Conservation (phyloP, 2,797 vertebrate species). For the Molossus alvarezi region DNA sequence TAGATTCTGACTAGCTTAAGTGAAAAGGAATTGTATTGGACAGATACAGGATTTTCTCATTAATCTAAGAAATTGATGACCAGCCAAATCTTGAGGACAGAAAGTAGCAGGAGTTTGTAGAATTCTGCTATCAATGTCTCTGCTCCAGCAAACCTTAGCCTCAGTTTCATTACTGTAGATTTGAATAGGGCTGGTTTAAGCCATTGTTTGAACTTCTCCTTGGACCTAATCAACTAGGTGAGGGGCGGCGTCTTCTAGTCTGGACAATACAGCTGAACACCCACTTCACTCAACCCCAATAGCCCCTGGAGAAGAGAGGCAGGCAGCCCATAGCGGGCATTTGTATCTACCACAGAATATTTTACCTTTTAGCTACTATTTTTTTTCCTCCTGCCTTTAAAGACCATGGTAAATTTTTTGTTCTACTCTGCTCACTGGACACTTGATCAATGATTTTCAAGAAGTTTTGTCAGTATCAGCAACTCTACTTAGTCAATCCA, state of each 20-base stretch:
- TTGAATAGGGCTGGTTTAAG: background rate
- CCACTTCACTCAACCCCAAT: background rate
- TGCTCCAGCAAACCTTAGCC: constrained; percentile 5
- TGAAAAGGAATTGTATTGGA: constrained; percentile 23
- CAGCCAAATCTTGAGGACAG: background rate
- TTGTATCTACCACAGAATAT: background rate
- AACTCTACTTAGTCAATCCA: constrained; percentile 25
- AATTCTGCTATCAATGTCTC: background rate
- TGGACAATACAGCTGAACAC: background rate
- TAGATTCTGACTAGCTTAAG: constrained; percentile 19
- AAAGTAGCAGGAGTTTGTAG: background rate
- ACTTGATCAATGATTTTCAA: constrained; percentile 35
- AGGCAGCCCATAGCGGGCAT: background rate
- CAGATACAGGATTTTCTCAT: background rate
- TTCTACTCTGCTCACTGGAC: background rate
- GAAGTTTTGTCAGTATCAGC: constrained; percentile 2
- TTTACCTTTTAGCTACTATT: constrained; percentile 12
- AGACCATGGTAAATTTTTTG: background rate
- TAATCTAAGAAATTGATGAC: background rate
- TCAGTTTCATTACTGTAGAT: background rate
- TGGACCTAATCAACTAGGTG: background rate
- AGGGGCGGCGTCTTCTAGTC: background rate
- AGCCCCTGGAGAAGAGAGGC: background rate
- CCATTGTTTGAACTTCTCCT: background rate
- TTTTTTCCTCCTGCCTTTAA: constrained; percentile 9